Evolutionary conservation across 1,140 invertebrate genomes (phyloP).

Genomic region (Drosophila nikananu): DNA sequence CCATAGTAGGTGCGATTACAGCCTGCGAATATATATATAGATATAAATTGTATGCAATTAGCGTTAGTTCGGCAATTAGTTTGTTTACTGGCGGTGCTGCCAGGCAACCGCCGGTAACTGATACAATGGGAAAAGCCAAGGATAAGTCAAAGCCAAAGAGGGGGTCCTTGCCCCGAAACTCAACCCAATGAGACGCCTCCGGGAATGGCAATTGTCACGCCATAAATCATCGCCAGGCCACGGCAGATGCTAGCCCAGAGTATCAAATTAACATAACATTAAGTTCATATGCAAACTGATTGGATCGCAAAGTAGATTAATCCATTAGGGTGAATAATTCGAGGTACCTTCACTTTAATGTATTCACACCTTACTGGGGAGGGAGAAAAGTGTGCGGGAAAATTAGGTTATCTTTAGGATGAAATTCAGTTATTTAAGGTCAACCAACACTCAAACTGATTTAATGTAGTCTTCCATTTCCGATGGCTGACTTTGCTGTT

Average conservation of each 20-base stretch:
- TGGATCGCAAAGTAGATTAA: constrained; percentile 42
- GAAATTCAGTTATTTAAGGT: not conserved
- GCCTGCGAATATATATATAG: constrained; percentile 86
- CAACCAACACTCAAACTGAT: not conserved
- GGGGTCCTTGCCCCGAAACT: not conserved
- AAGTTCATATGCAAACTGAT: constrained; percentile 47
- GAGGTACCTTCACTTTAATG: constrained; percentile 22
- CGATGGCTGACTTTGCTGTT: not conserved
- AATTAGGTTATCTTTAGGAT: not conserved
- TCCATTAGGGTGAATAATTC: constrained; percentile 42
- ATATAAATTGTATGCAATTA: constrained; percentile 70
- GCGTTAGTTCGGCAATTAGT: constrained; percentile 64
- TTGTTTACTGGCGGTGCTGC: constrained; percentile 42
- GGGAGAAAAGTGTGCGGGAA: not conserved
- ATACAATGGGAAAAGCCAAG: not conserved
- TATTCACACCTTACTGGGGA: constrained; percentile 11
- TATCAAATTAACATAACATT: constrained; percentile 56
- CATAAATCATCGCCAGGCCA: constrained; percentile 39
- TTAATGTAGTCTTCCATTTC: not conserved
- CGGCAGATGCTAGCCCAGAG: constrained; percentile 29
- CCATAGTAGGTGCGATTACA: constrained; percentile 95
- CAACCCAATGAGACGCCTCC: constrained; percentile 16
- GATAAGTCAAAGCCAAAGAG: not conserved
- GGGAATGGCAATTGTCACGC: constrained; percentile 39
- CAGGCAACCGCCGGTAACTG: constrained; percentile 35